Base-by-base conservation (phyloP, 1,140 invertebrate species). In the Eupristina koningsbergeri region DNA sequence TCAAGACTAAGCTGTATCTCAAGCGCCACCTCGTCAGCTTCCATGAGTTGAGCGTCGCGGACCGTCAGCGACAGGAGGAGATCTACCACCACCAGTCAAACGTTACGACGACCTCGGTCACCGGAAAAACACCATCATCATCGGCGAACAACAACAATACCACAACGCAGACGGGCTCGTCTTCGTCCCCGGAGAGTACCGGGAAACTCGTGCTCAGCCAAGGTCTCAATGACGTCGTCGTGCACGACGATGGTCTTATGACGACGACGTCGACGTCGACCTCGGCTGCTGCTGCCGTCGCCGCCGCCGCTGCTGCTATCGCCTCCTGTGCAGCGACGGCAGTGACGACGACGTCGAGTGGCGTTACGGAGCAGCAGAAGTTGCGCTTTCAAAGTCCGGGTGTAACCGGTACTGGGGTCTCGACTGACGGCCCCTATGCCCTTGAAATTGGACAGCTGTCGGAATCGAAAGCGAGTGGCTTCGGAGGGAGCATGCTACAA, bases 1-100 rank as follows among this genome's bases (percentile, higher is more conserved):
- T 96, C 93, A 96, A 96, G 94, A 96, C 95, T 89, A 95, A 95
- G 93, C 94, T 96, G 87, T 96, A 96, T 91, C 93, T 96, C 87
- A 94, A 95, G 88, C 94, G 95, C 80, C 95, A 96, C 92, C 92
- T 94, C 86, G 92, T 94, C 86, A 94, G 93, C 89, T 93, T 93
- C 87, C 94, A 94, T 87, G 93, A 94, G 88, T 88, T 93, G 87
- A 92, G 88, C 89, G 90, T 91, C 80, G 86, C 90, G 80, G 89
- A 93, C 86, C 87, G 91, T 74, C 91, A 92, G 86, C 90, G 91
- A 36, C 90, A 92, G 86, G 91, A 92, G 89, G 91, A 93, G 80
- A 91, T 92, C 86, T 92, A 92, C 86, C 92, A 92, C 75, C 91
- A 91, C 71, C 91, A 92, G 84, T 78, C 87, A 87, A 80, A 79